These are phyloP conservation scores for Copidosoma aretas DNA, from an alignment of 2,888 invertebrate species.

Conservation along the genomic window DNA sequence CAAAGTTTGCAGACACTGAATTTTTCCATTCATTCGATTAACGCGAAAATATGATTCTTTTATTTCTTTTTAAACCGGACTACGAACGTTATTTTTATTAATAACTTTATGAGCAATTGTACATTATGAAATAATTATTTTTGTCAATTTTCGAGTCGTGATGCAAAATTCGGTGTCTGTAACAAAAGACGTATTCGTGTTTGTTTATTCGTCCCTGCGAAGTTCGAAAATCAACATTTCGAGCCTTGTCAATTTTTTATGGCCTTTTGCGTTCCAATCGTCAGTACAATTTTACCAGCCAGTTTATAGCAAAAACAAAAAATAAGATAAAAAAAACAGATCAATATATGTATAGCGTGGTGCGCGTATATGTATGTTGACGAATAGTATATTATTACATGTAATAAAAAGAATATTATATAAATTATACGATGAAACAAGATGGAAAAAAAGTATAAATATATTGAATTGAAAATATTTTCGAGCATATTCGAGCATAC, in stretches of 20 bases:
- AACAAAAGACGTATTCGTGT: constrained; percentile 15
- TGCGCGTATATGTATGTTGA: constrained; percentile 24
- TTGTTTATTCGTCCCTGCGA: constrained; percentile 29
- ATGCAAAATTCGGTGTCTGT: constrained; percentile 17
- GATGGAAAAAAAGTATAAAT: constrained; percentile 2
- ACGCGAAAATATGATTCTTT: too few species aligned
- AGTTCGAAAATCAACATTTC: constrained; percentile 32
- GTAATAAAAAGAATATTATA: constrained; percentile 39
- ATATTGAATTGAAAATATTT: constrained; percentile 8
- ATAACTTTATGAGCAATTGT: too few species aligned
- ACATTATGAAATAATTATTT: too few species aligned
- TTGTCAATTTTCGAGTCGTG: too few species aligned
- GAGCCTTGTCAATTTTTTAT: constrained; percentile 31
- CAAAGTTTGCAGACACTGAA: too few species aligned
- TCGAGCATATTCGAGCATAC: constrained; percentile 28
- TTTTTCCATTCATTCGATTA: too few species aligned
- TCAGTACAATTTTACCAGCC: constrained; percentile 42
- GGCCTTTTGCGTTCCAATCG: constrained; percentile 37
- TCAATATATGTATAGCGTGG: constrained; percentile 29
- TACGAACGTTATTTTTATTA: too few species aligned
- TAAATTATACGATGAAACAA: constrained; percentile 38
- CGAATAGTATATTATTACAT: constrained; percentile 39
- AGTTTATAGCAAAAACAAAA: constrained; percentile 24
- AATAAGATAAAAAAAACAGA: constrained; percentile 18
- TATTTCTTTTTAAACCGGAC: too few species aligned